phyloP scores from a whole-genome alignment of 2,797 vertebrate species.

The Hephaestus fuliginosus region DNA sequence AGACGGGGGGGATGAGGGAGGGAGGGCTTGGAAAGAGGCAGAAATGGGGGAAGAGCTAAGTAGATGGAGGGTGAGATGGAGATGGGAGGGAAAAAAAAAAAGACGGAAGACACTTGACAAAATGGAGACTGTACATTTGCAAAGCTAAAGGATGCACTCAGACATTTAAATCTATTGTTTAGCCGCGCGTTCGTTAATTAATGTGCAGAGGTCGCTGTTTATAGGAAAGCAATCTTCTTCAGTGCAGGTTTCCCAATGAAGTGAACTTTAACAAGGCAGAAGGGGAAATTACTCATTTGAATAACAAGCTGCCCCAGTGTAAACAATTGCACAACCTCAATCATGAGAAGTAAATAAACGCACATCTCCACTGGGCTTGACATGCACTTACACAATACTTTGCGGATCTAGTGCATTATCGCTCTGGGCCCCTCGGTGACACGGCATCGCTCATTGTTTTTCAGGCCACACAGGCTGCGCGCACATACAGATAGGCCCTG shows the following conservation, averaged over 20 bases:
- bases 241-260: conserved; percentile 46
- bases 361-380: conserved; percentile 42
- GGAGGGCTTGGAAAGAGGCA: conserved; percentile 26
- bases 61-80: conserved; percentile 4
- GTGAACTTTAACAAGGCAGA: conserved; percentile 54
- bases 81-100: conserved; percentile 14
- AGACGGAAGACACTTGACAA: not conserved
- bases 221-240: conserved; percentile 50
- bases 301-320: conserved; percentile 53
- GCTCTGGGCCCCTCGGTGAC: conserved; percentile 30
- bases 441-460: conserved; percentile 45
- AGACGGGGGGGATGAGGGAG: conserved; percentile 17
- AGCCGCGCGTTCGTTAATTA: conserved; percentile 33
- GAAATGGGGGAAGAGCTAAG: conserved; percentile 1
- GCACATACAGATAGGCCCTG: conserved; percentile 36
- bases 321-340: conserved; percentile 70
- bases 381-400: conserved; percentile 49
- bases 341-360: conserved; percentile 68
- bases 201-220: conserved; percentile 51
- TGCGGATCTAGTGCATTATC: conserved; percentile 42
- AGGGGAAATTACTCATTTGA: conserved; percentile 62
- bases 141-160: not conserved
- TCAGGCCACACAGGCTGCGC: conserved; percentile 50
- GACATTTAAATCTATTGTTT: conserved; percentile 20
- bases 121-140: conserved; percentile 38